A percentile compares a stretch with the other conserved stretches of the same genome.
These are phyloP conservation scores for Polypedilum pembai DNA, from an alignment of 1,140 invertebrate genomes.

Conservation along the genomic window DNA sequence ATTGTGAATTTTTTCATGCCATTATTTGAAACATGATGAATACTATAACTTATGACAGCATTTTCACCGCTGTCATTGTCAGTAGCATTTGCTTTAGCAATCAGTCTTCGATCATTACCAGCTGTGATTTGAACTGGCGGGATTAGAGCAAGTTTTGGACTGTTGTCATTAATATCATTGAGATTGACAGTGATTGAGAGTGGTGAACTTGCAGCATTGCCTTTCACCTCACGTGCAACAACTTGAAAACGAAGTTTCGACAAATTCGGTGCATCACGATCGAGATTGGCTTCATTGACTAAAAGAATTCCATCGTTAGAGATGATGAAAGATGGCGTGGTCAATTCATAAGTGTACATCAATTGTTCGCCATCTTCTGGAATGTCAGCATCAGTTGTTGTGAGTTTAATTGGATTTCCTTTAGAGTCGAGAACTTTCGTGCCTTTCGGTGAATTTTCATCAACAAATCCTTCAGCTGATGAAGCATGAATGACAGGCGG, in stretches of 20 bases:
- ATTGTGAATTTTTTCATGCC: slow-evolving; percentile 78
- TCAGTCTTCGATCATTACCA: slow-evolving; percentile 63
- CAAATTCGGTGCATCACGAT: slow-evolving; percentile 78
- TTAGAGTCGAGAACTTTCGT: slow-evolving; percentile 65
- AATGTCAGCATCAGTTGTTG: slow-evolving; percentile 73
- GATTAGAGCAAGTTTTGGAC: slow-evolving; percentile 66
- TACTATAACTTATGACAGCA: slow-evolving; percentile 70
- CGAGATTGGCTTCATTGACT: slow-evolving; percentile 74
- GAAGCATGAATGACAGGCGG: slow-evolving; percentile 69
- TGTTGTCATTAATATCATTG: slow-evolving; percentile 79
- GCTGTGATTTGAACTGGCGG: slow-evolving; percentile 71
- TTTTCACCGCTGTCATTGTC: slow-evolving; percentile 81
- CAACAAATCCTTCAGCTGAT: slow-evolving; percentile 65
- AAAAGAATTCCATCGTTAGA: slow-evolving; percentile 63
- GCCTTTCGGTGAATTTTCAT: slow-evolving; percentile 77
- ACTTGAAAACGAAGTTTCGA: slow-evolving; percentile 70
- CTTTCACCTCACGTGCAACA: slow-evolving; percentile 70
- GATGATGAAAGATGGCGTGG: slow-evolving; percentile 74
- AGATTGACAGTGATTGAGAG: slow-evolving; percentile 68
- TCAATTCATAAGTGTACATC: slow-evolving; percentile 72
- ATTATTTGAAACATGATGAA: slow-evolving; percentile 85
- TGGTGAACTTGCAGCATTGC: slow-evolving; percentile 70
- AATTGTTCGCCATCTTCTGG: slow-evolving; percentile 67
- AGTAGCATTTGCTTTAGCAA: slow-evolving; percentile 71
- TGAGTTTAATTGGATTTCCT: slow-evolving; percentile 59